A percentile compares a stretch with the other conserved stretches of the same genome.
Conservation (phyloP, 2,797 vertebrate genomes). For the Clarias platycephalus region DNA sequence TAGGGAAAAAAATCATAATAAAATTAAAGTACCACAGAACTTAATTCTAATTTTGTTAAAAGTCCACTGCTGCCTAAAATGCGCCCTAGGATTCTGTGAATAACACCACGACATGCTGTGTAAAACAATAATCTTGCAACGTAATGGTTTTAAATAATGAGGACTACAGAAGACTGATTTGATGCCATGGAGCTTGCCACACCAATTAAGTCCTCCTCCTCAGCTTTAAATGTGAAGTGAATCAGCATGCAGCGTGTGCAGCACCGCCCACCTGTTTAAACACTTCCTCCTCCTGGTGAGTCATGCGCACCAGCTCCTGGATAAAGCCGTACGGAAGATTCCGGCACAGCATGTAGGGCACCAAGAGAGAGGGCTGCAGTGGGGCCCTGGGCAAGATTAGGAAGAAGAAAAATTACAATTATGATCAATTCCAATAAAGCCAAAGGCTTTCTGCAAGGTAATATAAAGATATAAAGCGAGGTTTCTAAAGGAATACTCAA, state of each 20-base stretch:
- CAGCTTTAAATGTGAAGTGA: conserved; percentile 40
- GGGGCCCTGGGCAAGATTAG: conserved; percentile 74
- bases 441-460: not conserved
- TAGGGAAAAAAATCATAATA: not conserved
- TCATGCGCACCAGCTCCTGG: conserved; percentile 93
- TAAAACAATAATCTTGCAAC: not conserved
- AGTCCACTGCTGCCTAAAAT: not conserved
- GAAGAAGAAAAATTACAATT: conserved; percentile 18
- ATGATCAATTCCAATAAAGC: conserved; percentile 17
- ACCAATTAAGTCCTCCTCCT: conserved; percentile 33
- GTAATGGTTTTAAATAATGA: not conserved
- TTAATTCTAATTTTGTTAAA: not conserved
- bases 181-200: conserved; percentile 10
- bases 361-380: conserved; percentile 91
- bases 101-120: not conserved
- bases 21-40: not conserved
- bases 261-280: conserved; percentile 84
- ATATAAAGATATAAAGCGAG: not conserved
- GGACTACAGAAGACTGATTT: not conserved
- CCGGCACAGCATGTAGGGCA: conserved; percentile 98
- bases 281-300: conserved; percentile 92
- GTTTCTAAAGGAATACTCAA: not conserved
- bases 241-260: conserved; percentile 30
- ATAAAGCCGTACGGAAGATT: conserved; percentile 98
- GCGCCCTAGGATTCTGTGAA: not conserved